Conservation (phyloP, 2,113 vertebrate genomes). For the Etia nguti region DNA sequence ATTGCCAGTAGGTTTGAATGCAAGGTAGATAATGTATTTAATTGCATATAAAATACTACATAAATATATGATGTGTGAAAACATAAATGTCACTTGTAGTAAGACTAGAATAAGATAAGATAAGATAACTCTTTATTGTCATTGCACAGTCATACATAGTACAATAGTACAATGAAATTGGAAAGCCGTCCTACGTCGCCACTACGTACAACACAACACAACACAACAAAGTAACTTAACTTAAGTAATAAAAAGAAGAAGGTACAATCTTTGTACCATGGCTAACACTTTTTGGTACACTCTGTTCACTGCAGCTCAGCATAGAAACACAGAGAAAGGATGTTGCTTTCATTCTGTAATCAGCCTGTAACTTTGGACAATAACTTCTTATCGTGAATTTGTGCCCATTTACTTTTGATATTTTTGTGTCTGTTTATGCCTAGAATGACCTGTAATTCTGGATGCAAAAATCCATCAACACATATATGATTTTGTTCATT, state of each 20-base stretch:
- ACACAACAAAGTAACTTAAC: no score
- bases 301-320: background rate
- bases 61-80: background rate
- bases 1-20: background rate
- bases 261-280: background rate
- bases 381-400: background rate
- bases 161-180: no score
- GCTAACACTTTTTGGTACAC: background rate
- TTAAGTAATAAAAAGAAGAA: no score
- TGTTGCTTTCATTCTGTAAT: background rate
- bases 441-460: background rate
- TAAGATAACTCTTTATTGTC: no score
- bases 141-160: no score
- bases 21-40: background rate
- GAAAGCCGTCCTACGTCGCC: no score
- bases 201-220: no score
- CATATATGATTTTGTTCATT: background rate
- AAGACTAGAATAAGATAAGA: background rate
- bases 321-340: background rate
- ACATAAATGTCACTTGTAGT: background rate
- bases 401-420: background rate
- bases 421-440: background rate
- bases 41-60: background rate
- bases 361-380: background rate
- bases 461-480: background rate